Base-by-base conservation (phyloP, 2,797 vertebrate genomes). In the Eremophila alpestris region DNA sequence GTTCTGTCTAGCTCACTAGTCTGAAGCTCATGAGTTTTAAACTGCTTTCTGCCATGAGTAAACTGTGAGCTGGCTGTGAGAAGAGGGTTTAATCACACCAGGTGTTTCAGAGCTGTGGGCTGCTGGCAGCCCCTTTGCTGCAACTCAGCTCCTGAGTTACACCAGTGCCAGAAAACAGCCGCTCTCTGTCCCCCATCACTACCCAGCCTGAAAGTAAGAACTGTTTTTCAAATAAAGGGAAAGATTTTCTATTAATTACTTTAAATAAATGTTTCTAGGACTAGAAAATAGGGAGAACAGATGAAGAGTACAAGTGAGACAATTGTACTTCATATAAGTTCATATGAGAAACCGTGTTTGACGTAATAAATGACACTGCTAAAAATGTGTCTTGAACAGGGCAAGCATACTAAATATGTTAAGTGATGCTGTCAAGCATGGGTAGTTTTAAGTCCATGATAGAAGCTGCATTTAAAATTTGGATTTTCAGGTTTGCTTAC, bases 351-450 rank as follows among this genome's bases (percentile, higher is more conserved):
- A 46, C 16, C 0, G 0, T 46, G 17, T 84, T 74, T 80, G 82
- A 51, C 5, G 1, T 84, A 43, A 36, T 89, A 49, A 84, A 89
- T 90, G 23, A n/a, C 45, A 19, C 13, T 43, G 75, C 62, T 85
- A 80, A 75, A 93, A 93, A 59, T 85, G 69, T 7, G 21, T 74
- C 54, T 89, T 83, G 68, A 93, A 34, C 32, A 81, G 41, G 49
- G 46, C 46, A 78, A 83, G 69, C n/a, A 36, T 86, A 41, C 69
- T 83, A 83, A 93, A 75, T 94, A 74, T 87, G 93, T 90, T 62
- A 90, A 94, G 38, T 29, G 30, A 48, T 82, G 56, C 45, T 84
- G 20, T 78, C 36, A 62, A 21, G 40, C 34, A 38, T 52, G 41
- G 13, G 14, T 87, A 38, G 30, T 82, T 63, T 58, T 10, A n/a